These are phyloP conservation scores for Deilephila elpenor DNA, from an alignment of 2,888 invertebrate genomes.

Conservation along the genomic window DNA sequence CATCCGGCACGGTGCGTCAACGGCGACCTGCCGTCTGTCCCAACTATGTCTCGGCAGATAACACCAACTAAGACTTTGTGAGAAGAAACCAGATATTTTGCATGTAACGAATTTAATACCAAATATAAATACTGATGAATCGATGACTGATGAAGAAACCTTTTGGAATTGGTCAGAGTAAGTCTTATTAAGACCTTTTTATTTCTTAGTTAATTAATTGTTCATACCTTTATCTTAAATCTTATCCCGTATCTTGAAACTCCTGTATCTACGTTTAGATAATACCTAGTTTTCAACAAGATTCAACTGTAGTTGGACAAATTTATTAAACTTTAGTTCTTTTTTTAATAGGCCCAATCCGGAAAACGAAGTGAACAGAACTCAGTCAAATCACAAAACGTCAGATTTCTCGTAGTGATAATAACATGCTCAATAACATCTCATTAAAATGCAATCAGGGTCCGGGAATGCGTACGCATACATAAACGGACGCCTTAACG, in stretches of 20 bases:
- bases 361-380: neutral
- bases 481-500: slow-evolving; percentile 19
- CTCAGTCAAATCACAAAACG: slow-evolving; percentile 14
- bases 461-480: slow-evolving; percentile 29
- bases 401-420: neutral
- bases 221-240: no score
- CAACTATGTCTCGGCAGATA: slow-evolving; percentile 8
- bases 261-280: no score
- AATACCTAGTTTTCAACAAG: neutral
- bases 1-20: slow-evolving; percentile 32
- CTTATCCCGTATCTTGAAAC: no score
- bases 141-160: no score
- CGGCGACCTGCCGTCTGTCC: slow-evolving; percentile 32
- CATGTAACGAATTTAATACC: neutral
- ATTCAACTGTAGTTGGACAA: neutral
- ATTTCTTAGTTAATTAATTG: no score
- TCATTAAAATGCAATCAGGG: slow-evolving; percentile 31
- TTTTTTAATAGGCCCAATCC: neutral
- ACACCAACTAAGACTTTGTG: slow-evolving; percentile 8
- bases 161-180: no score
- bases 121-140: no score
- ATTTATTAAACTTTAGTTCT: neutral
- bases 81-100: neutral
- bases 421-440: slow-evolving; percentile 21
- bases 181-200: no score